phyloP scores from a whole-genome alignment of 92 coral and sea anemone genomes.

The Epizoanthus scotinus region DNA sequence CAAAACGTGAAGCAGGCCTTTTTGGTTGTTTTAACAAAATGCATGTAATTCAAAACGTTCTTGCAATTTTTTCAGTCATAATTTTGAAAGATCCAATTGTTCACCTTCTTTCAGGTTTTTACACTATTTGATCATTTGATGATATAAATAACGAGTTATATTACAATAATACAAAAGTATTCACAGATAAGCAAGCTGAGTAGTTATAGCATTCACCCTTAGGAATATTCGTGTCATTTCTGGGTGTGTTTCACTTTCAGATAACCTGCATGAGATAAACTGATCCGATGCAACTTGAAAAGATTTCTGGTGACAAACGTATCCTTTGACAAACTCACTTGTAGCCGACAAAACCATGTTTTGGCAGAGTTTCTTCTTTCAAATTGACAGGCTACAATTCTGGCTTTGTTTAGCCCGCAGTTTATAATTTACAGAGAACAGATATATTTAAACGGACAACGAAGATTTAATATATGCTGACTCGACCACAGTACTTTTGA shows the following conservation, averaged over 20 bases:
- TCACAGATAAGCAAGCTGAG: not conserved
- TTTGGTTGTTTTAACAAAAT: too few species aligned
- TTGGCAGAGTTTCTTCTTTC: not conserved
- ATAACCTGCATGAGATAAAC: not conserved
- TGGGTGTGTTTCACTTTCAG: not conserved
- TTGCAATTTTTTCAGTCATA: not conserved
- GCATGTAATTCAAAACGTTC: too few species aligned
- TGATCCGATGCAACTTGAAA: not conserved
- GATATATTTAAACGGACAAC: not conserved
- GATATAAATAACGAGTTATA: not conserved
- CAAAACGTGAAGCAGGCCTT: too few species aligned
- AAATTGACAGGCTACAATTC: not conserved
- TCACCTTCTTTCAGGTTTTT: not conserved
- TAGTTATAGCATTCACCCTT: not conserved
- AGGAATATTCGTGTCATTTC: too few species aligned
- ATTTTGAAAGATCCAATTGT: not conserved
- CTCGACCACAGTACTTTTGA: too few species aligned
- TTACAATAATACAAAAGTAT: not conserved
- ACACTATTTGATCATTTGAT: not conserved
- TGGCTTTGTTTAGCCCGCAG: not conserved
- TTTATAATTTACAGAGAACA: not conserved
- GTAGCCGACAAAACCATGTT: not conserved
- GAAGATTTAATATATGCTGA: not conserved
- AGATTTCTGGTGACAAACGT: conserved; percentile 22
- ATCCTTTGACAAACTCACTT: not conserved